Evolutionary conservation across 2,888 invertebrate genomes (phyloP).

Genomic region (Tenthredo amoena): DNA sequence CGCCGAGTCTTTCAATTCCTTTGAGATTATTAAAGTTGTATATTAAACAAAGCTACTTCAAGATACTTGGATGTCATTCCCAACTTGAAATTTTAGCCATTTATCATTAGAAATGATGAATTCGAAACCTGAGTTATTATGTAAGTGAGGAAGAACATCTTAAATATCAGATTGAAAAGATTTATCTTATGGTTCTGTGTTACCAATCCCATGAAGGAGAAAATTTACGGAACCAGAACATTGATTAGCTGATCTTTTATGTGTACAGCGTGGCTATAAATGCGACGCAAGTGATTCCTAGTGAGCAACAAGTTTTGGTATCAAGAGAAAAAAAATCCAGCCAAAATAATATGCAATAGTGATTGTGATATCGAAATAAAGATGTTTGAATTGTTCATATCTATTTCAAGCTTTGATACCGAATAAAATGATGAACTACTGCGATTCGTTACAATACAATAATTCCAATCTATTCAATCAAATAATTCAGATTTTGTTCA

Average conservation of each 20-base stretch:
- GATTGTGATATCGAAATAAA: background rate
- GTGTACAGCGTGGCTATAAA: background rate
- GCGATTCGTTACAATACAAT: background rate
- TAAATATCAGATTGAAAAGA: background rate
- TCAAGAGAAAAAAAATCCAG: constrained; percentile 18
- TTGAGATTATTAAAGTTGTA: background rate
- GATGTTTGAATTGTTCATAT: background rate
- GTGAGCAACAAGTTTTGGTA: background rate
- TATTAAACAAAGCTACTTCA: background rate
- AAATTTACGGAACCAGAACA: background rate
- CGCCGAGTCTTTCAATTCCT: background rate
- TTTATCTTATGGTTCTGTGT: background rate
- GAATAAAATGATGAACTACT: background rate
- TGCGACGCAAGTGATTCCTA: background rate
- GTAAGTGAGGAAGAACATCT: background rate
- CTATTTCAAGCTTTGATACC: background rate
- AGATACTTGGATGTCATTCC: background rate
- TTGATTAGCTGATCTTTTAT: background rate
- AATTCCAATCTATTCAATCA: background rate
- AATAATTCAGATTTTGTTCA: background rate
- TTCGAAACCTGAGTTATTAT: background rate
- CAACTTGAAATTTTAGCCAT: background rate
- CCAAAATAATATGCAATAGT: constrained; percentile 4
- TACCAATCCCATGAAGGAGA: constrained; percentile 17
- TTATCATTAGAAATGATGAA: background rate